phyloP scores from a whole-genome alignment of 2,888 invertebrate genomes.

The Tiliacea citrago region DNA sequence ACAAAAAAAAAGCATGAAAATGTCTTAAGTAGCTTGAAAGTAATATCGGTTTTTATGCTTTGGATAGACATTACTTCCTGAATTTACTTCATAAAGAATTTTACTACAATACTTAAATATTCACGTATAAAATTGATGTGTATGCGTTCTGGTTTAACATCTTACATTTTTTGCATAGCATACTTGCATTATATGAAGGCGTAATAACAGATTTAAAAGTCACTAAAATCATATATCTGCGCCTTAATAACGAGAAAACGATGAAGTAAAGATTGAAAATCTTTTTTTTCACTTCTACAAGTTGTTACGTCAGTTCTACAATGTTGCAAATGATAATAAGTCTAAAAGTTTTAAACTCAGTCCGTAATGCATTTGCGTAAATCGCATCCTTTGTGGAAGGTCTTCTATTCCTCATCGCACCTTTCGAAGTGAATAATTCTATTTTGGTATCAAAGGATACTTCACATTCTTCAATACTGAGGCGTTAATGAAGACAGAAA shows the following conservation, averaged over 20 bases:
- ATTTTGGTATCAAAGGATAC: constrained; percentile 15
- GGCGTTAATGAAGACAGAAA: constrained; percentile 14
- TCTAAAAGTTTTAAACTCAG: constrained; percentile 61
- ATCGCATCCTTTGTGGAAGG: constrained; percentile 30
- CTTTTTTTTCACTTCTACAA: constrained; percentile 9
- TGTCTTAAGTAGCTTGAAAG: too few relatives aligned
- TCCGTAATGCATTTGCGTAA: constrained; percentile 47
- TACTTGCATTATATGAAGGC: too few relatives aligned
- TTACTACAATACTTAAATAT: too few relatives aligned
- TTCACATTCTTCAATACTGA: constrained; percentile 28
- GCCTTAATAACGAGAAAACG: not conserved
- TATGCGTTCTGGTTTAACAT: too few relatives aligned
- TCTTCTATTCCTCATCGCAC: constrained; percentile 4
- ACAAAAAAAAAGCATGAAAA: too few relatives aligned
- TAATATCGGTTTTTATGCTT: too few relatives aligned
- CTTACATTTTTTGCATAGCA: too few relatives aligned
- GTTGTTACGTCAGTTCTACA: not conserved
- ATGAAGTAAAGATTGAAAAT: constrained; percentile 11
- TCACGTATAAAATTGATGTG: too few relatives aligned
- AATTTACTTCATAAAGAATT: too few relatives aligned
- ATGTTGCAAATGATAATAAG: constrained; percentile 54
- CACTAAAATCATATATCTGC: too few relatives aligned
- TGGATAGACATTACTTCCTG: too few relatives aligned
- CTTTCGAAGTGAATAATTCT: constrained; percentile 12
- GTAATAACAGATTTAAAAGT: too few relatives aligned